Percentiles rank a stretch among this genome's conserved stretches.
Conservation (phyloP, 2,797 vertebrate genomes). For the Molossus molossus region DNA sequence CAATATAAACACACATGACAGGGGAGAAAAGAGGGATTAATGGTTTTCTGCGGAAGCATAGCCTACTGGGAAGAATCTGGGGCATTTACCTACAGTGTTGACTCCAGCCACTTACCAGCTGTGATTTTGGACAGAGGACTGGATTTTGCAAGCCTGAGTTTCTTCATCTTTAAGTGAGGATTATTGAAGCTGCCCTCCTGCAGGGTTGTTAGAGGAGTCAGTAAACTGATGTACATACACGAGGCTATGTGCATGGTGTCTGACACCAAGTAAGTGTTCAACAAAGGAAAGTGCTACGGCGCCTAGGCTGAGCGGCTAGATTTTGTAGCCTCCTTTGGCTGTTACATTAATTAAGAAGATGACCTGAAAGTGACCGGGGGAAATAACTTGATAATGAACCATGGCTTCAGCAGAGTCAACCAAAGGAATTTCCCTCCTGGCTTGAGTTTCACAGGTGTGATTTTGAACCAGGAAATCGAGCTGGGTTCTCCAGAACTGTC, state of each 20-base stretch:
- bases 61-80: not conserved
- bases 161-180: not conserved
- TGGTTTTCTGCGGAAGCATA: not conserved
- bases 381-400: constrained; percentile 76
- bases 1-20: not conserved
- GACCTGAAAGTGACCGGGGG: constrained; percentile 75
- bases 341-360: constrained; percentile 35
- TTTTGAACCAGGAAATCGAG: constrained; percentile 79
- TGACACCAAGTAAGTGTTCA: not conserved
- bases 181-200: not conserved
- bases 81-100: not conserved
- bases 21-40: not conserved
- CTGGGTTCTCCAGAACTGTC: constrained; percentile 22
- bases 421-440: constrained; percentile 80
- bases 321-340: not conserved
- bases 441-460: constrained; percentile 82
- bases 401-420: constrained; percentile 35
- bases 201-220: not conserved
- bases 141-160: not conserved
- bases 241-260: not conserved
- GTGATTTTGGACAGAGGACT: not conserved
- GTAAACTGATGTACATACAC: not conserved
- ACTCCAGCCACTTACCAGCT: not conserved
- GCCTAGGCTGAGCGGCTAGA: not conserved
- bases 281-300: not conserved